phyloP scores from a whole-genome alignment of 2,797 vertebrate species.

The Sebastes itinus region DNA sequence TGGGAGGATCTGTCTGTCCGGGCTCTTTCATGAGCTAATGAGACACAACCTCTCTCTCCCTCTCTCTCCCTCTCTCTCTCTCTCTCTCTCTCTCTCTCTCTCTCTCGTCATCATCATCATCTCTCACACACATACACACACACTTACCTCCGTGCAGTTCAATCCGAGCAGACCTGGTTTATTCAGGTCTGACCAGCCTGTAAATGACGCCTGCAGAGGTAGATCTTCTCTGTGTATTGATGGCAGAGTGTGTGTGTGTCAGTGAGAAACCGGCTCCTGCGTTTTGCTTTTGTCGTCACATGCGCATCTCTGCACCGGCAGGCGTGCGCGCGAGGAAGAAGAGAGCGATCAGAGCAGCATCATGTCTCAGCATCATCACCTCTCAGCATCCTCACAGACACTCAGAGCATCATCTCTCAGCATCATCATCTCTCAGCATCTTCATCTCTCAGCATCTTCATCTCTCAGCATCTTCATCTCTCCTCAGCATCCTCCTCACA shows the following conservation, averaged over 20 bases:
- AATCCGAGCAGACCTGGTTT: conserved; percentile 47
- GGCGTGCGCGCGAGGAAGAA: conserved; percentile 44
- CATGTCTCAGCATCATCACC: background rate
- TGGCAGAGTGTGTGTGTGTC: background rate
- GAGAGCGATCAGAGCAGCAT: conserved; percentile 53
- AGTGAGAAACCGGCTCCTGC: conserved; percentile 25
- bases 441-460: too few species aligned
- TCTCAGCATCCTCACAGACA: too few species aligned
- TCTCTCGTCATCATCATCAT: conserved; percentile 29
- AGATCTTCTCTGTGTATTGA: conserved; percentile 13
- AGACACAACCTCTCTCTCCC: conserved; percentile 34
- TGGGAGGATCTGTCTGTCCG: conserved; percentile 78
- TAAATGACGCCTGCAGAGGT: conserved; percentile 1
- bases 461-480: conserved; percentile 11
- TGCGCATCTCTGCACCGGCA: conserved; percentile 63
- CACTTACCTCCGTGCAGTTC: conserved; percentile 44
- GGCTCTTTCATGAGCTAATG: conserved; percentile 63
- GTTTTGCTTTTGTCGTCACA: conserved; percentile 62
- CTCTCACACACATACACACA: background rate
- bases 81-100: too few species aligned
- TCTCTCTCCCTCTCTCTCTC: too few species aligned
- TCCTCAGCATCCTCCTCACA: conserved; percentile 52
- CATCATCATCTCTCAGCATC: too few species aligned
- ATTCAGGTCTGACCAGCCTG: conserved; percentile 33
- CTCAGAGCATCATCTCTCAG: too few species aligned